Evolutionary conservation across 1,140 invertebrate genomes (phyloP).

Genomic region (Drosophila seguyi): DNA sequence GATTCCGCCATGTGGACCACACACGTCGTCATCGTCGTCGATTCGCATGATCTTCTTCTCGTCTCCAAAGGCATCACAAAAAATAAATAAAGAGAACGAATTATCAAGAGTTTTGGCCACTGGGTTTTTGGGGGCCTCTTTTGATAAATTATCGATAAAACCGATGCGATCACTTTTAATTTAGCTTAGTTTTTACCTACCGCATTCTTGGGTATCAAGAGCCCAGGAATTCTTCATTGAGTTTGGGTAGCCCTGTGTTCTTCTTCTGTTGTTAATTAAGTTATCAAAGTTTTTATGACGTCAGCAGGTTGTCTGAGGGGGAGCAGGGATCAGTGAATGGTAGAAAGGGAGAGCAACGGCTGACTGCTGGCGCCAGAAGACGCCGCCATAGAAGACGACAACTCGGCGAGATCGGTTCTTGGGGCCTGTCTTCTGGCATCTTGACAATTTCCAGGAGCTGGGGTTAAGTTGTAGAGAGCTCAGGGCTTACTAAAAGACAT

Average conservation of each 20-base stretch:
- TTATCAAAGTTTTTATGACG: slow-evolving; percentile 83
- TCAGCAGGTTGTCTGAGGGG: slow-evolving; percentile 50
- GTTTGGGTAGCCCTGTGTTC: slow-evolving; percentile 1
- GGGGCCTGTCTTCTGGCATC: slow-evolving; percentile 28
- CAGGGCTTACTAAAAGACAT: not conserved
- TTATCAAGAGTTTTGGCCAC: slow-evolving; percentile 72
- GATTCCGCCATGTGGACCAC: slow-evolving; percentile 68
- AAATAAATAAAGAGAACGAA: not conserved
- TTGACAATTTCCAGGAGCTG: slow-evolving; percentile 36
- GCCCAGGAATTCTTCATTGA: slow-evolving; percentile 30
- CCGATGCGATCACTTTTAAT: slow-evolving; percentile 84
- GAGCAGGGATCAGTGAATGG: slow-evolving; percentile 4
- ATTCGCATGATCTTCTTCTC: slow-evolving; percentile 57
- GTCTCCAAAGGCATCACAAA: slow-evolving; percentile 14
- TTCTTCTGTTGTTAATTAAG: slow-evolving; percentile 72
- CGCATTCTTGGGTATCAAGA: slow-evolving; percentile 55
- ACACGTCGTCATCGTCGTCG: slow-evolving; percentile 64
- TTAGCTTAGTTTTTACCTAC: slow-evolving; percentile 81
- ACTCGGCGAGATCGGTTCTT: slow-evolving; percentile 13
- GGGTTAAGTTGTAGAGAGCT: not conserved
- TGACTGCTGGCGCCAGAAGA: slow-evolving; percentile 65
- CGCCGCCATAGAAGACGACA: slow-evolving; percentile 57
- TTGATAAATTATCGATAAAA: slow-evolving; percentile 85
- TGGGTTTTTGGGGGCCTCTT: slow-evolving; percentile 61
- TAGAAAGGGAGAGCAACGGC: slow-evolving; percentile 12